Base-by-base conservation (phyloP, 2,113 vertebrate genomes). In the Zosterops japonicus region DNA sequence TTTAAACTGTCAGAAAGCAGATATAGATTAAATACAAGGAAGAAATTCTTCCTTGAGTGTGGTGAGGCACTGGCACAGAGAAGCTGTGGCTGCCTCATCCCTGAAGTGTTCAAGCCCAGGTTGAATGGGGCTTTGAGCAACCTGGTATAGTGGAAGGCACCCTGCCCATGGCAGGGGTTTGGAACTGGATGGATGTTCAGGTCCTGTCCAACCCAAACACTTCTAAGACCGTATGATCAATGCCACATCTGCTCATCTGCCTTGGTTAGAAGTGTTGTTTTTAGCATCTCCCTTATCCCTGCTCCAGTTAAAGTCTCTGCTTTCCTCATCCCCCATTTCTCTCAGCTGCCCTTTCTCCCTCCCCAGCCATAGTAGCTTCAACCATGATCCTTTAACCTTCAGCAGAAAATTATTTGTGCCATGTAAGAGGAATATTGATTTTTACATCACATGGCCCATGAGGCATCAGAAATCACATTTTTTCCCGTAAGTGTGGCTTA, bases 361-460 rank as follows among this genome's bases (percentile, higher is more conserved):
- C n/a, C 31, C 19, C 46, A n/a, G 0, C 68, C 23, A 0, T 24
- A 56, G 52, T 14, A 46, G 64, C 64, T 92, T 80, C 53, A 85
- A 28, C 33, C 35, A 10, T 22, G 42, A 52, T 56, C 55, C 55
- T 81, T 63, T 36, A 69, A 81, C 93, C 71, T 77, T 93, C 55
- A 76, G 65, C 56, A 71, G 76, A 60, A 87, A 75, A 36, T 57
- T 11, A 80, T 89, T 92, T 68, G 76, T 92, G 42, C 74, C 29
- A 4, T 61, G 22, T 67, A 83, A 93, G 76, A 68, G 22, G n/a
- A 93, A n/a, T 78, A 81, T 89, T 83, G 89, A 95, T 95, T 91
- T 96, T 80, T 82, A 67, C 22, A 52, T 90, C 81, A 67, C 39
- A 15, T 81, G 83, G 64, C 63, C 55, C 44, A 27, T 28, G 16